These are phyloP conservation scores for Salarias fasciatus DNA, from an alignment of 2,797 vertebrate genomes.

Conservation along the genomic window DNA sequence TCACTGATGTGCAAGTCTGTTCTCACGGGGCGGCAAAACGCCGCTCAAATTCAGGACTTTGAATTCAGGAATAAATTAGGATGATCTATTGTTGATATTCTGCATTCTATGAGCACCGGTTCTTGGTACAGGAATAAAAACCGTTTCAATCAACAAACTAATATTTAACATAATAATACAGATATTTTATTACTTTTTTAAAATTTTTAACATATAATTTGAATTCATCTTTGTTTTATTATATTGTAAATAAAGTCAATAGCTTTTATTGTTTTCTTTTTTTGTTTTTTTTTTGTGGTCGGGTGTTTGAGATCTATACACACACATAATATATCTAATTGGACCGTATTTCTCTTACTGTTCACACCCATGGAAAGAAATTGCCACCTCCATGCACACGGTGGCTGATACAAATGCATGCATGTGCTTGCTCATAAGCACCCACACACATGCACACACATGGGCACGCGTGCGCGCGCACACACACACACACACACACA, in stretches of 20 bases:
- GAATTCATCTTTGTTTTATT: too few relatives aligned
- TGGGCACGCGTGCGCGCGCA: conserved; percentile 54
- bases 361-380: conserved; percentile 50
- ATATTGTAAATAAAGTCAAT: too few relatives aligned
- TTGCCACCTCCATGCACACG: conserved; percentile 51
- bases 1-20: conserved; percentile 19
- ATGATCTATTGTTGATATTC: too few relatives aligned
- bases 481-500: conserved; percentile 38
- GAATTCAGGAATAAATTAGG: neutral
- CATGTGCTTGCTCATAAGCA: conserved; percentile 47
- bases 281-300: neutral
- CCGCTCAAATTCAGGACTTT: too few relatives aligned
- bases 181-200: too few relatives aligned
- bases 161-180: neutral
- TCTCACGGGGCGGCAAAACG: too few relatives aligned
- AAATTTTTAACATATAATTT: too few relatives aligned
- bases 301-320: conserved; percentile 4
- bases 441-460: conserved; percentile 58
- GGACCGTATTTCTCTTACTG: conserved; percentile 38
- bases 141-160: neutral
- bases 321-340: conserved; percentile 30
- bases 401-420: conserved; percentile 63
- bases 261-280: neutral
- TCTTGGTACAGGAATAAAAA: neutral
- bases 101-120: neutral